Evolutionary conservation across 2,113 vertebrate species (phyloP).

Genomic region (Panurus biarmicus): DNA sequence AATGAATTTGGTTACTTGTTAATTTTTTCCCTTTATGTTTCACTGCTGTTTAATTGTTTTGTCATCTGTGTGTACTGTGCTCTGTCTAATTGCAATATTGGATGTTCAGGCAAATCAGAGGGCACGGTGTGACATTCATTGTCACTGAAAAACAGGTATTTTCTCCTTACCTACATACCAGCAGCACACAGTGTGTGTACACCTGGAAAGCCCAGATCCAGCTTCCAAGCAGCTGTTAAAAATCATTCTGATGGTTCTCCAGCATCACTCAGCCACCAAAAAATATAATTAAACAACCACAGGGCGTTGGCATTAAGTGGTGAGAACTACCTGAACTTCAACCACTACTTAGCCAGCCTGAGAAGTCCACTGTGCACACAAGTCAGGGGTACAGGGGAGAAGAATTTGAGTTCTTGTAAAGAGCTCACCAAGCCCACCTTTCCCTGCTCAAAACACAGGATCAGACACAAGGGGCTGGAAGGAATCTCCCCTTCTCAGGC

Average conservation of each 20-base stretch:
- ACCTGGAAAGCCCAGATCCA: not conserved
- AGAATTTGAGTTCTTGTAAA: not conserved
- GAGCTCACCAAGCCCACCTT: not conserved
- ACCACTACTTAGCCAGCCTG: not conserved
- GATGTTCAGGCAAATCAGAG: constrained; percentile 25
- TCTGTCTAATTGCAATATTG: not conserved
- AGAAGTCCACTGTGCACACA: not conserved
- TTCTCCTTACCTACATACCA: not conserved
- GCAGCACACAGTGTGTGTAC: rapidly evolving
- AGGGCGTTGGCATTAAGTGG: not conserved
- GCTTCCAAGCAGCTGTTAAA: not conserved
- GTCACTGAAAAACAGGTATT: not conserved
- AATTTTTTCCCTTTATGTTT: constrained; percentile 56
- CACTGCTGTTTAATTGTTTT: constrained; percentile 51
- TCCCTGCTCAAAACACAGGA: not conserved
- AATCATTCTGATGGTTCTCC: not conserved
- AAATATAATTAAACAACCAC: not conserved
- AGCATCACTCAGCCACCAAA: not conserved
- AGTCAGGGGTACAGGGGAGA: not conserved
- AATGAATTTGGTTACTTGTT: constrained; percentile 54
- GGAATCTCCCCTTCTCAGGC: not conserved
- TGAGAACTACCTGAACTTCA: not conserved
- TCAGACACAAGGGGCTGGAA: not conserved
- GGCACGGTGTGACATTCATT: not conserved
- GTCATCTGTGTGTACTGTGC: not conserved